Conservation (phyloP, 53 echinoderm and acorn worm genomes). For the Stichopus horrens region DNA sequence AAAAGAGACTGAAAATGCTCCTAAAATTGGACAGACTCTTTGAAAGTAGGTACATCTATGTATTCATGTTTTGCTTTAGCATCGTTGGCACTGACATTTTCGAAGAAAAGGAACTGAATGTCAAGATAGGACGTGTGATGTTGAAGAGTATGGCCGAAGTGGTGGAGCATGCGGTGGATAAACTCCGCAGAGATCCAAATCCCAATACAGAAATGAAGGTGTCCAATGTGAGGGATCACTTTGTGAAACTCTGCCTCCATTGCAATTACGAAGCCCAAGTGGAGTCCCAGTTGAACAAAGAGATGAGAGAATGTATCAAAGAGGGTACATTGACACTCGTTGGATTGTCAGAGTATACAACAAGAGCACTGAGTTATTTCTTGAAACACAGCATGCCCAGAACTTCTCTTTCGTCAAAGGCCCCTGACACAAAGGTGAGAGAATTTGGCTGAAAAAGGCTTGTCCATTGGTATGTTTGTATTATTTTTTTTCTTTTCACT, state of each 20-base stretch:
- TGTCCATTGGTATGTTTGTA: background rate
- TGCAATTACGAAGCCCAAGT: conserved; percentile 47
- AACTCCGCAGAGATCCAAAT: background rate
- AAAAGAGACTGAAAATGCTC: conserved; percentile 2
- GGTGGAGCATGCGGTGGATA: background rate
- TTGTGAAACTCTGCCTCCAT: conserved; percentile 16
- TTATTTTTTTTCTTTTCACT: background rate
- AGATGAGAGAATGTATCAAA: background rate
- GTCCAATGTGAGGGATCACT: background rate
- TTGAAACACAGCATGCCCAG: conserved; percentile 30
- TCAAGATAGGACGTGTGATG: background rate
- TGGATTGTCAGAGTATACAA: conserved; percentile 36
- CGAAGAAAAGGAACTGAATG: background rate
- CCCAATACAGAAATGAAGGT: background rate
- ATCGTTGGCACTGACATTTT: background rate
- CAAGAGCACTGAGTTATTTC: conserved; percentile 34
- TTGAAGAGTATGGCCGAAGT: background rate
- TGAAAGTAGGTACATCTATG: conserved; percentile 14
- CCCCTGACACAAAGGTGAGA: background rate
- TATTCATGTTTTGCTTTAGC: conserved; percentile 32
- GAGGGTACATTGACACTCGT: background rate
- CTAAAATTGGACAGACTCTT: background rate
- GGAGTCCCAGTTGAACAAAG: background rate
- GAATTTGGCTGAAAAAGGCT: background rate
- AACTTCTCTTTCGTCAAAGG: background rate